Base-by-base conservation (phyloP, 2,888 invertebrate genomes). In the Candidula unifasciata region DNA sequence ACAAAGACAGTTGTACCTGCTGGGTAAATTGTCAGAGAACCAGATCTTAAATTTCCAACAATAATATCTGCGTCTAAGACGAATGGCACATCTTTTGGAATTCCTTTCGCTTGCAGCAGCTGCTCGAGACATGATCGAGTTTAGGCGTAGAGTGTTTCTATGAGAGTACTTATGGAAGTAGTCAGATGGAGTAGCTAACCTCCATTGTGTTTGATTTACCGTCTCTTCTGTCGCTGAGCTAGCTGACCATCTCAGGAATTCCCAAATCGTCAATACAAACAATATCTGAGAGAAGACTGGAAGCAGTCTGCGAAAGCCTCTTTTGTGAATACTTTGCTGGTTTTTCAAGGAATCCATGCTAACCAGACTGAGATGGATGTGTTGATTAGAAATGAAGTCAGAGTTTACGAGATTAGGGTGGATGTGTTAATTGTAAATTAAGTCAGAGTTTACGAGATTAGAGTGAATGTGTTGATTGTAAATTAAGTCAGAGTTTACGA, bases 241-340 rank as follows among this genome's bases (percentile, higher is more conserved):
- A 3, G 10, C 37, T 71, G 71, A 44, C 6, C 37, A 71, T 71
- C 24, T 78, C 10, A 83, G 27, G 30, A 79, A 44, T 24, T 57
- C 35, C 83, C 83, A 83, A 5, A 83, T 64, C 3, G 27, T 37
- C 33, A 79, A 33, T 10, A 79, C 64, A 24, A 83, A 24, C 10
- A 79, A 24, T 30, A 83, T 3, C 60, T 83, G 83, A 2, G 68
- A 77, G 2, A 79, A 6, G 10, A 54, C 68, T 3, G 71, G 52
- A 6, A 71, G 5, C 8, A 83, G 1, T 71, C 71, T 83, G 5
- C 30, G 21, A 33, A 69, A 37, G 10, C 13, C 2, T 10, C 33
- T 37, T 71, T 21, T 37, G 10, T 35, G 8, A 16, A 5, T 18
- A 16, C 0, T 33, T 33, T 68, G 13, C 3, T 68, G 33, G 33